Percentiles rank a stretch among this genome's conserved stretches.
These are phyloP conservation scores for Cotesia typhae DNA, from an alignment of 1,140 invertebrate genomes.

Conservation along the genomic window DNA sequence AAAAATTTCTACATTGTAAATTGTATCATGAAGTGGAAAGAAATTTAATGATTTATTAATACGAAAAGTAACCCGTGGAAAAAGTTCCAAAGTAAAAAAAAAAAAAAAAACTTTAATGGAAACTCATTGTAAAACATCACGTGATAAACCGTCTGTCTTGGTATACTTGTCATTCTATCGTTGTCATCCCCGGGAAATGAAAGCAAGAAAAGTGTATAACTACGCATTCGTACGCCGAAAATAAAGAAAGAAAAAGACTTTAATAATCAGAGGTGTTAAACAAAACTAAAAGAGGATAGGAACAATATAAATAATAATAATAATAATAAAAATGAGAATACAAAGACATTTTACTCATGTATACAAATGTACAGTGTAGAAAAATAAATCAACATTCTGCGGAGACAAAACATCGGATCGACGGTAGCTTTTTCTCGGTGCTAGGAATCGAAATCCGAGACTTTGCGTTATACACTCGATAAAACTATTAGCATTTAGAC, in stretches of 20 bases:
- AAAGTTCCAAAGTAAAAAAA: not conserved
- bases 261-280: constrained; percentile 26
- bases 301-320: too few species aligned
- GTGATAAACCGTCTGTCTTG: not conserved
- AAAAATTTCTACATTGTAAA: too few species aligned
- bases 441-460: constrained; percentile 54
- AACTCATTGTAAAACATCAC: constrained; percentile 26
- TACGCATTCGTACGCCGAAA: too few species aligned
- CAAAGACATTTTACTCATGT: too few species aligned
- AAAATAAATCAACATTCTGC: not conserved
- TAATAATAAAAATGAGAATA: not conserved
- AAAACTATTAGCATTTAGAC: constrained; percentile 68
- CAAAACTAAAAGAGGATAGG: constrained; percentile 15
- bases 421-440: not conserved
- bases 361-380: too few species aligned
- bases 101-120: not conserved
- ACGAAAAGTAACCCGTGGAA: too few species aligned
- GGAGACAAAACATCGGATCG: not conserved
- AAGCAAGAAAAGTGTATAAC: not conserved
- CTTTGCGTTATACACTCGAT: constrained; percentile 59
- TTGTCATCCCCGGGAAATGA: not conserved
- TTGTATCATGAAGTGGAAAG: too few species aligned
- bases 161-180: constrained; percentile 12
- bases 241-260: constrained; percentile 46
- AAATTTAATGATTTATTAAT: too few species aligned